A percentile compares a stretch with the other conserved stretches of the same genome.
Evolutionary conservation across 2,888 invertebrate genomes (phyloP).

Genomic region (Rhamphomyia laevipes): DNA sequence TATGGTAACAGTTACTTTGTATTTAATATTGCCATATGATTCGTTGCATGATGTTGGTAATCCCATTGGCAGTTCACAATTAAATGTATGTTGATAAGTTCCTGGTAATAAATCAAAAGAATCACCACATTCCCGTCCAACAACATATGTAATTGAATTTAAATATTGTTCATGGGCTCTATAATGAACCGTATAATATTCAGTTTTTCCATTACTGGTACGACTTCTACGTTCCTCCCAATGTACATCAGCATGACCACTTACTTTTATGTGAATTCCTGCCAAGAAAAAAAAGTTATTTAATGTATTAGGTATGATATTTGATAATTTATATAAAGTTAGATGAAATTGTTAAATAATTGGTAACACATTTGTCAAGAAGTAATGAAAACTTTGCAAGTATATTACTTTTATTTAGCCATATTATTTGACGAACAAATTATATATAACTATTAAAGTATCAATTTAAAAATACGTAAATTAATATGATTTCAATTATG

Average conservation of each 20-base stretch:
- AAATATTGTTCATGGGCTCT: constrained; percentile 31
- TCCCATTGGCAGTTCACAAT: constrained; percentile 28
- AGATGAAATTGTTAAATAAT: not conserved
- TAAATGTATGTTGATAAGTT: constrained; percentile 27
- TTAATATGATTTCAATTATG: too few relatives aligned
- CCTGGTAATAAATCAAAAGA: constrained; percentile 56
- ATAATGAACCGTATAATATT: constrained; percentile 20
- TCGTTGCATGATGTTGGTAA: constrained; percentile 70
- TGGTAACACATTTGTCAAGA: too few relatives aligned
- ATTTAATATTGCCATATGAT: constrained; percentile 59
- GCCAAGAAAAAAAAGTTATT: not conserved
- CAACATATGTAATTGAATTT: constrained; percentile 26
- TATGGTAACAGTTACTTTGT: constrained; percentile 61
- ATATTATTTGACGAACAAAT: too few relatives aligned
- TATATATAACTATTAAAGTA: too few relatives aligned
- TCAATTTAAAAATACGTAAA: too few relatives aligned
- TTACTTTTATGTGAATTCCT: constrained; percentile 30
- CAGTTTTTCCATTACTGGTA: constrained; percentile 27
- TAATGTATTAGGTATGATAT: not conserved
- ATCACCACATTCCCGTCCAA: constrained; percentile 32
- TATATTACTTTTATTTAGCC: too few relatives aligned
- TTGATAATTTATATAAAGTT: not conserved
- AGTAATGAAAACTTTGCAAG: too few relatives aligned
- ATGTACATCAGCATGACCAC: constrained; percentile 32
- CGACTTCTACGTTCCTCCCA: constrained; percentile 20